Base-by-base conservation (phyloP, 1,140 invertebrate species). In the Aethina tumida region DNA sequence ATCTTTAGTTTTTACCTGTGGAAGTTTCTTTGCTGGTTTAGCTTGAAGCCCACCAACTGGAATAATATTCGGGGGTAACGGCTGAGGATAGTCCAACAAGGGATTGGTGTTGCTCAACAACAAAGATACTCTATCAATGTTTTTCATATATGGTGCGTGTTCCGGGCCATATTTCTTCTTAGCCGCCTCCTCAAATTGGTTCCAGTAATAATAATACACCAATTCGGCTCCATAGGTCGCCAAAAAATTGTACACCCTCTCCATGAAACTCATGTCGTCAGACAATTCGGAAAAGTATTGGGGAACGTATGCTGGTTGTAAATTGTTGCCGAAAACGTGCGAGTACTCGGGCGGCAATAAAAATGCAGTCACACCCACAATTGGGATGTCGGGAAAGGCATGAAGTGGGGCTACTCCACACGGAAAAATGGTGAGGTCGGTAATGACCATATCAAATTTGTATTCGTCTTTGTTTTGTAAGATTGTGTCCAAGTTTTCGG, bases 231-330 rank as follows among this genome's bases (percentile, higher is more conserved):
- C 17, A 14, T 13, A 13, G 2, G 20, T 39, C 35, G 37, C 15
- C 1, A 45, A 18, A n/a, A 38, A 43, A 34, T 69, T 67, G 12
- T 42, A 41, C 13, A 64, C 15, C 5, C 67, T 56, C 5, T 63
- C 53, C 0, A 29, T 29, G 16, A 75, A 61, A 12, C 56, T 58
- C 55, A 75, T 76, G 18, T 66, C 62, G 27, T 69, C 66, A 4
- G 69, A 66, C 19, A 66, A 65, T 26, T 5, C 10, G 4, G 9
- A 5, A 4, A 27, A 16, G 14, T 27, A 13, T 19, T 27, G 18
- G n/a, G 35, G 63, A 65, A 32, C 67, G 39, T 35, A 75, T 68
- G 18, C 69, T 46, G 17, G 63, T 63, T 1, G 73, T 62, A 2
- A 73, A 1, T n/a, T 5, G 16, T 37, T 37, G 10, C 35, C 35